Percentiles rank a stretch among this genome's conserved stretches.
Conservation (phyloP, 1,140 invertebrate species). For the Bicyclus anynana region DNA sequence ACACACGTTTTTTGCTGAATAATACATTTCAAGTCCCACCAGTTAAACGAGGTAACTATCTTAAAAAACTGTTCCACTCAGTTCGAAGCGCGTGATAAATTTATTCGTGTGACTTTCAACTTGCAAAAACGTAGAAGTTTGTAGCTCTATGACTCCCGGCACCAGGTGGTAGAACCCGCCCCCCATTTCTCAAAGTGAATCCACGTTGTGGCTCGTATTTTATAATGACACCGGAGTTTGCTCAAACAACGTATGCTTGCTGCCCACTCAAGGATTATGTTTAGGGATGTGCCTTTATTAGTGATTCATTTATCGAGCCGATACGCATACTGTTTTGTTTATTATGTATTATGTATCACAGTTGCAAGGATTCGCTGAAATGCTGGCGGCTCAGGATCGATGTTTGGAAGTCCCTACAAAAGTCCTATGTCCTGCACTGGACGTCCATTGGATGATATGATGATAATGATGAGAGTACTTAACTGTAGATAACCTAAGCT, state of each 20-base stretch:
- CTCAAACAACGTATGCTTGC: constrained; percentile 55
- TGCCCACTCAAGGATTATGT: constrained; percentile 61
- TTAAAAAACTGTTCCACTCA: constrained; percentile 32
- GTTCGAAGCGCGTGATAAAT: constrained; percentile 35
- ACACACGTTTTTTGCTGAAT: constrained; percentile 14
- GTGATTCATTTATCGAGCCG: background rate
- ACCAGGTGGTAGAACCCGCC: constrained; percentile 54
- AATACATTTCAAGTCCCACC: constrained; percentile 29
- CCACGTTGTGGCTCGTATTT: constrained; percentile 60
- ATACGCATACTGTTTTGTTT: background rate
- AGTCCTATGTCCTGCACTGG: too few relatives aligned
- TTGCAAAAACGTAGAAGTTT: constrained; percentile 38
- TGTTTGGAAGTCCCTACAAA: too few relatives aligned
- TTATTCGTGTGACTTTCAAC: constrained; percentile 43
- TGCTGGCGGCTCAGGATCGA: too few relatives aligned
- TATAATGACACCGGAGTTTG: constrained; percentile 63
- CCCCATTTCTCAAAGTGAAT: constrained; percentile 70
- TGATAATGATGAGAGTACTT: too few relatives aligned
- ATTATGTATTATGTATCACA: background rate
- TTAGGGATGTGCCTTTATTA: constrained; percentile 31
- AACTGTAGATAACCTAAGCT: too few relatives aligned
- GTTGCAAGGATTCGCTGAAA: too few relatives aligned
- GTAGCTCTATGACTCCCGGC: constrained; percentile 27
- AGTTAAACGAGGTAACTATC: constrained; percentile 27
- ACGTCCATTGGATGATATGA: too few relatives aligned